These are phyloP conservation scores for Slavum lentiscoides DNA, from an alignment of 2,888 invertebrate species.

Conservation along the genomic window DNA sequence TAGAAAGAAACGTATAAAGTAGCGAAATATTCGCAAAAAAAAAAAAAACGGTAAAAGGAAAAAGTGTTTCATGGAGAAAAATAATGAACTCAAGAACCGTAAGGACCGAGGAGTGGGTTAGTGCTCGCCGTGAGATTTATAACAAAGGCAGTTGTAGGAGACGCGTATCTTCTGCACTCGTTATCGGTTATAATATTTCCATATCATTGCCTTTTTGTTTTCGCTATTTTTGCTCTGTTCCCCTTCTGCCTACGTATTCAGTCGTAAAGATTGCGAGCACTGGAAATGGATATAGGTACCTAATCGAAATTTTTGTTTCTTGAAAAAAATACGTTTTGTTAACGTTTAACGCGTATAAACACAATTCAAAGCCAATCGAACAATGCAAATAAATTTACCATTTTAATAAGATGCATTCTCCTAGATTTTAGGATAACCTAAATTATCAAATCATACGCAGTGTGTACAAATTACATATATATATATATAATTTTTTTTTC, in stretches of 20 bases:
- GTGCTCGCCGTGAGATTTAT: slow-evolving; percentile 20
- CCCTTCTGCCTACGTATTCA: slow-evolving; percentile 28
- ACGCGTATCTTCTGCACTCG: slow-evolving; percentile 23
- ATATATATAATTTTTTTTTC: too few relatives aligned
- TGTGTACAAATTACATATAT: too few relatives aligned
- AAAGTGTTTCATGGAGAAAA: slow-evolving; percentile 33
- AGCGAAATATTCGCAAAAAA: slow-evolving; percentile 9
- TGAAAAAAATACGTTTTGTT: slow-evolving; percentile 13
- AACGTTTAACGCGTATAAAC: not conserved
- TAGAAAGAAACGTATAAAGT: slow-evolving; percentile 21
- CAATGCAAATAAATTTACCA: not conserved
- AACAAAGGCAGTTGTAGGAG: slow-evolving; percentile 35
- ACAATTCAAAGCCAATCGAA: not conserved
- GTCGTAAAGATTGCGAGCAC: slow-evolving; percentile 33
- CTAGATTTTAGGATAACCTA: not conserved
- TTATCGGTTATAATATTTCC: slow-evolving; percentile 51
- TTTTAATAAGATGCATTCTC: not conserved
- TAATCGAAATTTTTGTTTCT: slow-evolving; percentile 22
- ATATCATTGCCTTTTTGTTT: slow-evolving; percentile 52
- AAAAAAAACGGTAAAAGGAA: not conserved
- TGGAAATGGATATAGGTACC: slow-evolving; percentile 1
- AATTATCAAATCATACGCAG: not conserved
- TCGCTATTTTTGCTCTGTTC: slow-evolving; percentile 9
- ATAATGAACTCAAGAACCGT: slow-evolving; percentile 31
- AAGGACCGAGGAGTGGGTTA: not conserved